These are phyloP conservation scores for Lontra canadensis DNA, from an alignment of 2,113 vertebrate species.

Conservation along the genomic window DNA sequence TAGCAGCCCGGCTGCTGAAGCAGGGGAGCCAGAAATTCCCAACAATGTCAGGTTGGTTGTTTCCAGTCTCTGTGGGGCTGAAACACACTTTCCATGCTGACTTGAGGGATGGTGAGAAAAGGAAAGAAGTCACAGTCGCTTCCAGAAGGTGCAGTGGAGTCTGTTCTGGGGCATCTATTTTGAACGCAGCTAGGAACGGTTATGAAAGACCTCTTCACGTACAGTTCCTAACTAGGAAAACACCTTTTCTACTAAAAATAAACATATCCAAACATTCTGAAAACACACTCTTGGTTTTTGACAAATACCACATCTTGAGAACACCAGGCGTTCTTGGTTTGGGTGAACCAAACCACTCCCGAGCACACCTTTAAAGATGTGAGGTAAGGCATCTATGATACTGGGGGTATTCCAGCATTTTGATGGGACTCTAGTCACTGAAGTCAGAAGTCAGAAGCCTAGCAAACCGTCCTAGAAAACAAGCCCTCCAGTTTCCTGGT, in stretches of 20 bases:
- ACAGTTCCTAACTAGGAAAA: slow-evolving; percentile 54
- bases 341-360: slow-evolving; percentile 39
- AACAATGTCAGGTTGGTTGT: slow-evolving; percentile 14
- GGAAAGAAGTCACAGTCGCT: slow-evolving; percentile 56
- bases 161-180: slow-evolving; percentile 53
- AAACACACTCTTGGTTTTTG: slow-evolving; percentile 47
- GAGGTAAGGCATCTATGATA: background rate
- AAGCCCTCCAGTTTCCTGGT: background rate
- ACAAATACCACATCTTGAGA: slow-evolving; percentile 47
- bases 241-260: slow-evolving; percentile 55
- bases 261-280: slow-evolving; percentile 48
- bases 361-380: background rate
- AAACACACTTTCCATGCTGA: slow-evolving; percentile 37
- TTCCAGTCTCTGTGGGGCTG: background rate
- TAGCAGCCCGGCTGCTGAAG: background rate
- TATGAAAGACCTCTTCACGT: slow-evolving; percentile 33
- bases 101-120: background rate
- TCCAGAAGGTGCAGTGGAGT: slow-evolving; percentile 10
- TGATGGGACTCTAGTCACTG: background rate
- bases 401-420: background rate
- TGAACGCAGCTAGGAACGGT: slow-evolving; percentile 50
- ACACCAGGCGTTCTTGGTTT: slow-evolving; percentile 39
- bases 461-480: background rate
- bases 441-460: slow-evolving; percentile 14
- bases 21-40: background rate